Evolutionary conservation across 2,888 invertebrate genomes (phyloP).

Genomic region (Xestia c-nigrum): DNA sequence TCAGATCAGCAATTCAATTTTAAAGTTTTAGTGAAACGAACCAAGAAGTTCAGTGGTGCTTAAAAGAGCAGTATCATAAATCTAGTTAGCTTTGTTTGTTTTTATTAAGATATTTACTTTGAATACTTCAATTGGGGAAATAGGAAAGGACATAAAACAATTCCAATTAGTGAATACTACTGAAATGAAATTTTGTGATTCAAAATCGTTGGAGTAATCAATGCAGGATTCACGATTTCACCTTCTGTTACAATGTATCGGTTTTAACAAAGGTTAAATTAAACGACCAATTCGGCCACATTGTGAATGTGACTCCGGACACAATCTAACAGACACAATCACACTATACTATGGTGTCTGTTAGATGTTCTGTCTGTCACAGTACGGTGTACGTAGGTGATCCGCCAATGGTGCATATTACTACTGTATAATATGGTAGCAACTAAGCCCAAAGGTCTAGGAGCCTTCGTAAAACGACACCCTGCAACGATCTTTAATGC

Average conservation of each 20-base stretch:
- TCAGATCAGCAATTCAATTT: slow-evolving; percentile 13
- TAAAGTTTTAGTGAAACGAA: not conserved
- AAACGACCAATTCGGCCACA: not conserved
- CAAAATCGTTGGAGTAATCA: not conserved
- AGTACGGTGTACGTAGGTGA: too few relatives aligned
- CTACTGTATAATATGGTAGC: too few relatives aligned
- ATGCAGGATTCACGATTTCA: too few relatives aligned
- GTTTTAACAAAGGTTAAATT: not conserved
- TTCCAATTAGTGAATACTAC: not conserved
- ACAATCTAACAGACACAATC: not conserved
- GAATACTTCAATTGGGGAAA: not conserved
- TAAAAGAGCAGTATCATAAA: not conserved
- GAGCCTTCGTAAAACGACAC: too few relatives aligned
- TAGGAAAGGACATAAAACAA: not conserved
- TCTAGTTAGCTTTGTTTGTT: not conserved
- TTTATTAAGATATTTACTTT: not conserved
- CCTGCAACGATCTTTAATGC: too few relatives aligned
- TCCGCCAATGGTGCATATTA: too few relatives aligned
- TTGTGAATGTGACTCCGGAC: not conserved
- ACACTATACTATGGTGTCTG: not conserved
- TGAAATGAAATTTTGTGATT: not conserved
- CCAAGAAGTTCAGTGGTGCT: not conserved
- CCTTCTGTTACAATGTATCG: not conserved
- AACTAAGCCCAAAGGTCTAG: too few relatives aligned
- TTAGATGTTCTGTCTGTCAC: too few relatives aligned